Evolutionary conservation across 2,113 vertebrate species (phyloP).

Genomic region (Dascyllus trimaculatus): DNA sequence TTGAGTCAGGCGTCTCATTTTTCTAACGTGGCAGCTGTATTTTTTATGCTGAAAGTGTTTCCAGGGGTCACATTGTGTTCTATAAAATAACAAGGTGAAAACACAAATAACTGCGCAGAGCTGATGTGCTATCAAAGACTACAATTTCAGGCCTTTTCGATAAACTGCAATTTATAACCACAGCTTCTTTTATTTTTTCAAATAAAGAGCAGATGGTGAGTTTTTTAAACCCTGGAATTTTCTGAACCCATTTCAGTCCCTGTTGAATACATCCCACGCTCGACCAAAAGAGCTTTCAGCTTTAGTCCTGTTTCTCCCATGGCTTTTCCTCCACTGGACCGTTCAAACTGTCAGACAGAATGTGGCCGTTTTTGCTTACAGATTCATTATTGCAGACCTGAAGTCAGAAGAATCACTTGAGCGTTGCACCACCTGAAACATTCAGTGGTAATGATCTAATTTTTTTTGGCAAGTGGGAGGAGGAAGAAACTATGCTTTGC

Average conservation of each 20-base stretch:
- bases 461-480: not conserved
- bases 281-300: slow-evolving; percentile 9
- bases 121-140: not conserved
- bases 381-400: slow-evolving; percentile 2
- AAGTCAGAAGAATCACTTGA: slow-evolving; percentile 18
- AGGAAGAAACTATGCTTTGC: slow-evolving; percentile 9
- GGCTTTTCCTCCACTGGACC: slow-evolving; percentile 23
- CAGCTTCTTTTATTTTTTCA: not conserved
- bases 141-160: slow-evolving; percentile 14
- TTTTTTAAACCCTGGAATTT: slow-evolving; percentile 21
- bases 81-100: slow-evolving; percentile 37
- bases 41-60: slow-evolving; percentile 4
- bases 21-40: slow-evolving; percentile 5
- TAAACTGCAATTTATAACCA: slow-evolving; percentile 1
- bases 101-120: slow-evolving; percentile 18
- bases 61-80: slow-evolving; percentile 13
- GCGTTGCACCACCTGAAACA: slow-evolving; percentile 8
- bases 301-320: slow-evolving; percentile 4
- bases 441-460: not conserved
- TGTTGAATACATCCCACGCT: slow-evolving; percentile 52
- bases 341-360: slow-evolving; percentile 25
- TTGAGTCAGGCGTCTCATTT: slow-evolving; percentile 9
- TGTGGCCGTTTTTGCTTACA: slow-evolving; percentile 2
- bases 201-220: slow-evolving; percentile 41
- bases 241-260: slow-evolving; percentile 39